These are phyloP conservation scores for Ellobius talpinus DNA, from an alignment of 2,113 vertebrate species.

Conservation along the genomic window DNA sequence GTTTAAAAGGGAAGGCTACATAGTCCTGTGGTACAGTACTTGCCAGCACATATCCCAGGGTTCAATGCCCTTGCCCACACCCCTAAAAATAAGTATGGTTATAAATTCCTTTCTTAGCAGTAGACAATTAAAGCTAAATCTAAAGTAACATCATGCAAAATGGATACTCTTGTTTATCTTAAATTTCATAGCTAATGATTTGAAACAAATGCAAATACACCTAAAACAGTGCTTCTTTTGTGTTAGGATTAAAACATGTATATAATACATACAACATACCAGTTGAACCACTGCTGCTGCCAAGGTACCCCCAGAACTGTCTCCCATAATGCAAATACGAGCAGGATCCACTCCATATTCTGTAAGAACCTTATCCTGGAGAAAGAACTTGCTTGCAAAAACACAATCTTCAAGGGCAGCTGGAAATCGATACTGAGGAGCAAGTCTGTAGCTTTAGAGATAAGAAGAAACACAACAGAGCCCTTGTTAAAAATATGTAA, in stretches of 20 bases:
- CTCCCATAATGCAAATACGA: conserved; percentile 91
- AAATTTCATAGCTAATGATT: too few relatives aligned
- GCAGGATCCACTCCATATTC: conserved; percentile 88
- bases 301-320: conserved; percentile 92
- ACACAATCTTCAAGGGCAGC: conserved; percentile 89
- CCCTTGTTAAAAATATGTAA: background rate
- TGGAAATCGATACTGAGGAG: conserved; percentile 91
- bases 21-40: background rate
- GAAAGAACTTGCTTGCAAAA: conserved; percentile 89
- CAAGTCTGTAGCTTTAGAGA: conserved; percentile 90
- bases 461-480: background rate
- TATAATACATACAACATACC: conserved; percentile 83
- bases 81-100: background rate
- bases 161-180: background rate
- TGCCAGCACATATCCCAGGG: background rate
- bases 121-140: background rate
- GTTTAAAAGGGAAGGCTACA: background rate
- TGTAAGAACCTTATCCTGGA: conserved; percentile 87
- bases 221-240: background rate
- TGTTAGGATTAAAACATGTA: background rate
- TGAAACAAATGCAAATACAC: background rate
- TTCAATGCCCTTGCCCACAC: background rate
- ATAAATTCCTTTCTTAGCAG: too few relatives aligned
- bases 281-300: conserved; percentile 91
- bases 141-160: background rate